Percentiles rank a stretch among this genome's conserved stretches.
phyloP scores from a whole-genome alignment of 2,888 invertebrate species.

The Tupiocoris notatus region DNA sequence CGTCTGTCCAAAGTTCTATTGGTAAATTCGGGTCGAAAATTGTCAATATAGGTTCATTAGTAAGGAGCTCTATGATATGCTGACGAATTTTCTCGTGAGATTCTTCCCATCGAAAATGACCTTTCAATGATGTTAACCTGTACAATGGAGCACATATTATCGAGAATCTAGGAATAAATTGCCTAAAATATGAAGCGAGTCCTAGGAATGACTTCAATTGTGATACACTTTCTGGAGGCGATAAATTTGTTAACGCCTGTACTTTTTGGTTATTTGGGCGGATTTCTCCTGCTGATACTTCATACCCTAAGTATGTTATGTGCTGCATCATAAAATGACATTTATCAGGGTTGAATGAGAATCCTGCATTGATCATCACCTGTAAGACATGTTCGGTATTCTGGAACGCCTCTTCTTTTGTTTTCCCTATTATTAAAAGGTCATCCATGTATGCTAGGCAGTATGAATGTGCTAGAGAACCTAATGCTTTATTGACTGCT shows the following conservation, averaged over 20 bases:
- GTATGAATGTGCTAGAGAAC: slow-evolving; percentile 48
- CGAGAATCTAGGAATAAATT: neutral
- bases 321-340: slow-evolving; percentile 11
- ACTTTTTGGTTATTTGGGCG: slow-evolving; percentile 7
- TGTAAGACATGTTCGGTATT: slow-evolving; percentile 50
- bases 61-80: neutral
- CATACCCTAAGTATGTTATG: slow-evolving; percentile 29
- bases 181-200: slow-evolving; percentile 8
- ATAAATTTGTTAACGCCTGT: neutral
- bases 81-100: slow-evolving; percentile 1
- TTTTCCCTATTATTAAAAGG: slow-evolving; percentile 48
- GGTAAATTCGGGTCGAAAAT: neutral
- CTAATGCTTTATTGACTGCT: slow-evolving; percentile 51
- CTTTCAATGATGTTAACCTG: neutral
- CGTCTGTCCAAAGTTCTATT: slow-evolving; percentile 2
- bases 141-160: slow-evolving; percentile 5
- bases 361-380: no score
- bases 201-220: slow-evolving; percentile 7
- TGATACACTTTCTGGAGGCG: slow-evolving; percentile 1
- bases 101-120: neutral
- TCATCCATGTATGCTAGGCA: slow-evolving; percentile 51
- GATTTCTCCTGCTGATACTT: neutral
- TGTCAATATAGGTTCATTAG: no score
- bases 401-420: slow-evolving; percentile 49
- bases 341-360: slow-evolving; percentile 42